Conservation (phyloP, 2,888 invertebrate species). For the Steromphala cineraria region DNA sequence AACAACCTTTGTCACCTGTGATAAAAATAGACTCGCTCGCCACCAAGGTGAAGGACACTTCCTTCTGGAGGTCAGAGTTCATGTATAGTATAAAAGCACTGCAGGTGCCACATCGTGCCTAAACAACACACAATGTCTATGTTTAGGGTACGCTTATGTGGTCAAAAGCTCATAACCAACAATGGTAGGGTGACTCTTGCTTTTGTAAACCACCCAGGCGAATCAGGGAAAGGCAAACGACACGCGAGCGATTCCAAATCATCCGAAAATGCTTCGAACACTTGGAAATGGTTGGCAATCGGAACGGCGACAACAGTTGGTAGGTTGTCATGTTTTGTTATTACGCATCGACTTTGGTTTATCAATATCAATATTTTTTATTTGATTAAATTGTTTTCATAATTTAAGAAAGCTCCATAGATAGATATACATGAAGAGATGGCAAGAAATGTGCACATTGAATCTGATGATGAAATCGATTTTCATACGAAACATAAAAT, state of each 20-base stretch:
- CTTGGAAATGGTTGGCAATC: not conserved
- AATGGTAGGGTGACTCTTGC: not conserved
- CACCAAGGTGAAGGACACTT: not conserved
- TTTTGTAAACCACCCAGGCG: not conserved
- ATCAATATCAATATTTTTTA: too few species aligned
- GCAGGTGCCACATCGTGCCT: not conserved
- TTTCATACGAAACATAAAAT: too few species aligned
- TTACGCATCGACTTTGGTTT: too few species aligned
- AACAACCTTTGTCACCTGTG: too few species aligned
- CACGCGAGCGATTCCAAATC: not conserved
- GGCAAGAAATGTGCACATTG: too few species aligned
- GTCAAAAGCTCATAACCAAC: not conserved
- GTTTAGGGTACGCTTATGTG: not conserved
- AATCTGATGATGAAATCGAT: too few species aligned
- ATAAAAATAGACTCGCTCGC: not conserved
- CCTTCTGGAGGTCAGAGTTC: not conserved
- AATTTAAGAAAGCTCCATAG: too few species aligned
- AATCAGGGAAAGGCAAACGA: not conserved
- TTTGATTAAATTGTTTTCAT: too few species aligned
- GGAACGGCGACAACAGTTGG: not conserved
- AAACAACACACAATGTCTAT: not conserved
- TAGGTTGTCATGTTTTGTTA: not conserved
- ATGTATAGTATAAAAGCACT: not conserved
- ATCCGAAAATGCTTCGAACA: not conserved
- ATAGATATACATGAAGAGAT: too few species aligned